A percentile compares a stretch with the other conserved stretches of the same genome.
Conservation (phyloP, 2,888 invertebrate genomes). For the Priapulus caudatus region DNA sequence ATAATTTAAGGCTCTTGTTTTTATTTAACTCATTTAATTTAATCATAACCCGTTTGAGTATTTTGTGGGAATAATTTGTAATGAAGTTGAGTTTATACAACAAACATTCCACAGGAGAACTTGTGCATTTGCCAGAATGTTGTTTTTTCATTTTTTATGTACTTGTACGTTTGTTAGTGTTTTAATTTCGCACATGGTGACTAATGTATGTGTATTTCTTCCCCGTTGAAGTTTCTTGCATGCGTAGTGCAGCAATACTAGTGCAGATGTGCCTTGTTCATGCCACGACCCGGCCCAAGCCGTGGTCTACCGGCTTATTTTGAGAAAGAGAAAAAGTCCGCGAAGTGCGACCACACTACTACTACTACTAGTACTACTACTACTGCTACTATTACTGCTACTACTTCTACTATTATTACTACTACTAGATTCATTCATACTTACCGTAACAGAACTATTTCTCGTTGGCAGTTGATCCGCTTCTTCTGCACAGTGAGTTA, state of each 20-base stretch:
- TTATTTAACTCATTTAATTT: conserved; percentile 3
- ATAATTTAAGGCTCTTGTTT: conserved; percentile 1
- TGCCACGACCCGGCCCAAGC: no score
- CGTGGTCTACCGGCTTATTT: no score
- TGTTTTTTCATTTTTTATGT: not conserved
- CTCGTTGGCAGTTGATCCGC: no score
- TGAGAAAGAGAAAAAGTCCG: no score
- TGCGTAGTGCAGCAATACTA: not conserved
- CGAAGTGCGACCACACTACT: no score
- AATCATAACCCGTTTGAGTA: not conserved
- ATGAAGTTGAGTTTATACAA: not conserved
- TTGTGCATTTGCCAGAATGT: not conserved
- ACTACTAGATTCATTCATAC: no score
- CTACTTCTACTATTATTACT: no score
- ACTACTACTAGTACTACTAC: no score
- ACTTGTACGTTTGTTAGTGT: conserved; percentile 1
- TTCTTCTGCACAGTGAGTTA: no score
- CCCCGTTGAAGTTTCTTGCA: no score
- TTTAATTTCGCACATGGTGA: conserved; percentile 1
- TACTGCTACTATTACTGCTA: no score
- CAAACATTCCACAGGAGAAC: not conserved
- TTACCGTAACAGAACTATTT: no score
- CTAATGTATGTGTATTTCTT: not conserved
- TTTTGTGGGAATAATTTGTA: not conserved
- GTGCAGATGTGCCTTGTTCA: not conserved